Conservation (phyloP, 2,797 vertebrate genomes). For the Nothura maculosa region DNA sequence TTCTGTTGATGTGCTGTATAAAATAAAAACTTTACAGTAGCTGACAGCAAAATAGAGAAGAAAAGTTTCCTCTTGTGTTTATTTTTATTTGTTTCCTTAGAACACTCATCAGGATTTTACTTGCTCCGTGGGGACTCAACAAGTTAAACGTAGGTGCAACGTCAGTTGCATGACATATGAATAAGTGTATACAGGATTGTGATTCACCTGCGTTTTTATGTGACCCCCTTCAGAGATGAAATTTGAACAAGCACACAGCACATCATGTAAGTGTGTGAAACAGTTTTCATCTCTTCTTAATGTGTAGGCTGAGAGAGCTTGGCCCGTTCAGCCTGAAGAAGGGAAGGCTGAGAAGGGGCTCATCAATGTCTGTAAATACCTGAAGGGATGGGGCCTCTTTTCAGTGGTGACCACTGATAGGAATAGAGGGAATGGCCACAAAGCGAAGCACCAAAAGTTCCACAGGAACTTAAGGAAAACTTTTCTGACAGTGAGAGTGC, state of each 20-base stretch:
- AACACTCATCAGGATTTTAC: conserved; percentile 23
- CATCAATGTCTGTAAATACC: no score
- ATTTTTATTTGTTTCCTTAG: neutral
- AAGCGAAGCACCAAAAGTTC: no score
- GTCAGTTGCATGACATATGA: neutral
- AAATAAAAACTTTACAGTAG: neutral
- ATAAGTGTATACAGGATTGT: neutral
- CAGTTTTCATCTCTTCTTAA: neutral
- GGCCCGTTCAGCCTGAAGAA: no score
- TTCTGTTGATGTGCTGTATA: neutral
- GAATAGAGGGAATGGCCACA: no score
- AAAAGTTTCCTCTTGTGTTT: neutral
- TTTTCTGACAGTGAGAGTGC: no score
- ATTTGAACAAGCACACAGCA: neutral
- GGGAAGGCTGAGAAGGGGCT: no score
- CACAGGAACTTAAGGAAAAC: no score
- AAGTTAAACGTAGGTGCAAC: neutral
- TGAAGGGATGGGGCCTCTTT: no score
- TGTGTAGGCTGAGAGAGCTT: no score
- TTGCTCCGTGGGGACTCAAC: neutral
- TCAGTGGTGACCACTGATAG: no score
- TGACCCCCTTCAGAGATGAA: neutral
- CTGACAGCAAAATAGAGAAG: neutral
- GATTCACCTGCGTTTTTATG: neutral
- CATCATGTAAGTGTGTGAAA: neutral